A percentile compares a stretch with the other conserved stretches of the same genome.
Evolutionary conservation across 2,113 vertebrate species (phyloP).

Genomic region (Microcebus jonahi): DNA sequence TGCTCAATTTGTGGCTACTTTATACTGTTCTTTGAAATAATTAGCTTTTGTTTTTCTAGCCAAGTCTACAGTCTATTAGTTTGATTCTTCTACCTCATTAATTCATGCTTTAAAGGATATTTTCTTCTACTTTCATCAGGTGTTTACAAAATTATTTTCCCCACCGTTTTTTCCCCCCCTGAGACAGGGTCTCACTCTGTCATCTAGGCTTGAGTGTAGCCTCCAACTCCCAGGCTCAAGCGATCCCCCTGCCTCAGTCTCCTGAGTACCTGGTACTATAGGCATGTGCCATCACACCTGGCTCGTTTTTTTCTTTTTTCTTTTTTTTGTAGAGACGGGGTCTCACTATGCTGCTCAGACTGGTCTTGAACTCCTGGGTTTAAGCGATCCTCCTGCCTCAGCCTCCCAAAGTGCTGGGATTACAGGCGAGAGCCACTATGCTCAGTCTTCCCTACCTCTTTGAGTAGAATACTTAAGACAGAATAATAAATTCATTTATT

Average conservation of each 20-base stretch:
- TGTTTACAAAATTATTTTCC: neutral
- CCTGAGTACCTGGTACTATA: neutral
- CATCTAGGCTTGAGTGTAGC: neutral
- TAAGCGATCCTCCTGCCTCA: neutral
- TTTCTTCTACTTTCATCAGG: neutral
- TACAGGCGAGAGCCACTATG: neutral
- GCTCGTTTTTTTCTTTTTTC: neutral
- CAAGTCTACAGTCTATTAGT: neutral
- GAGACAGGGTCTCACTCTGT: neutral
- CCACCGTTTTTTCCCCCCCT: too few relatives aligned
- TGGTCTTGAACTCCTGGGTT: neutral
- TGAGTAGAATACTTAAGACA: neutral
- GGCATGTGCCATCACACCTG: neutral
- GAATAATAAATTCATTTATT: neutral
- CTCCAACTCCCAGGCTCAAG: neutral
- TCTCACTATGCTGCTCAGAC: neutral
- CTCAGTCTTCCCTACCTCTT: neutral
- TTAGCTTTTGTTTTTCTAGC: neutral
- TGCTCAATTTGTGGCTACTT: neutral
- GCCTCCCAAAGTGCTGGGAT: neutral
- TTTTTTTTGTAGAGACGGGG: neutral
- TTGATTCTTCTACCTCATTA: neutral
- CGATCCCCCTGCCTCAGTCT: neutral
- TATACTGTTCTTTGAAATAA: neutral
- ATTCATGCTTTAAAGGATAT: neutral